Percentiles rank a stretch among this genome's conserved stretches.
Conservation (phyloP, 1,140 invertebrate genomes). For the Maniola jurtina region DNA sequence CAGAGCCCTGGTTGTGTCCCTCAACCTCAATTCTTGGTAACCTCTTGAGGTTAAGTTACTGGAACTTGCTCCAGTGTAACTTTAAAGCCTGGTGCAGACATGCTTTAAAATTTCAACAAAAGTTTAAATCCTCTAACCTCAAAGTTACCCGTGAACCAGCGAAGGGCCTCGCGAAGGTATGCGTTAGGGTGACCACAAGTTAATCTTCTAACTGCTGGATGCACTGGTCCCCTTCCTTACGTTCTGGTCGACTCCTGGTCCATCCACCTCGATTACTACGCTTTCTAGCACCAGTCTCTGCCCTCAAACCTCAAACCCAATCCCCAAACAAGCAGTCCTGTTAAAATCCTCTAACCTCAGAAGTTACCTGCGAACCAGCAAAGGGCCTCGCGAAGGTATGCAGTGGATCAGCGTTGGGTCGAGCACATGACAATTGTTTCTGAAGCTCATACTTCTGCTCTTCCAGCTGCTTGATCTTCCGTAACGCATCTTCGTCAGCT, state of each 20-base stretch:
- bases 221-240: conserved; percentile 80
- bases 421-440: conserved; percentile 86
- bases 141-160: conserved; percentile 80
- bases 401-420: conserved; percentile 61
- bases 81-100: too few relatives aligned
- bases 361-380: conserved; percentile 80
- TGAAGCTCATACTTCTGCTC: conserved; percentile 92
- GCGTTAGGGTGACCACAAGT: conserved; percentile 78
- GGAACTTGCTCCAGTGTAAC: too few relatives aligned
- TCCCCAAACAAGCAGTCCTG: too few relatives aligned
- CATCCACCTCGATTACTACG: too few relatives aligned
- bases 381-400: conserved; percentile 80
- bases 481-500: conserved; percentile 95
- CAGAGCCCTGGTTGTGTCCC: too few relatives aligned
- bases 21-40: too few relatives aligned
- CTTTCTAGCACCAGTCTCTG: too few relatives aligned
- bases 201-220: conserved; percentile 95
- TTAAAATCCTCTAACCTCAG: not conserved
- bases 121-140: too few relatives aligned
- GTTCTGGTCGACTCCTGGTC: too few relatives aligned
- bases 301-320: too few relatives aligned
- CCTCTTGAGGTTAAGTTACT: too few relatives aligned
- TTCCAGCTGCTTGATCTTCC: conserved; percentile 97
- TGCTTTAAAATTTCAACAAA: too few relatives aligned
- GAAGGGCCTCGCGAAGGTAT: conserved; percentile 80